Evolutionary conservation across 2,113 vertebrate genomes (phyloP).

Genomic region (Microtus richardsoni): DNA sequence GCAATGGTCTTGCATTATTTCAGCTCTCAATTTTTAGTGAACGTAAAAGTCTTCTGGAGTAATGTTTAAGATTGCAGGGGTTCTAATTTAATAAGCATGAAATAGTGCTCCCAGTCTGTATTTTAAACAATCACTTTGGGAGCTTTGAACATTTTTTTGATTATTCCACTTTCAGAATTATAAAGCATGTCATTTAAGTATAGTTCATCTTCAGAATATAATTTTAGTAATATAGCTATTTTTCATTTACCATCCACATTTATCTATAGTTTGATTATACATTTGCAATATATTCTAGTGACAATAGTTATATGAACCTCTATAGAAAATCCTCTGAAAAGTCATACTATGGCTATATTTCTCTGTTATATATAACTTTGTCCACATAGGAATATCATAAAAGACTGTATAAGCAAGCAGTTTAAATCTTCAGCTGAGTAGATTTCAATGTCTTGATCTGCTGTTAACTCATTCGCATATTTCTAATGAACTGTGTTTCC

Average conservation of each 20-base stretch:
- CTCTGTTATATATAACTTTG: not conserved
- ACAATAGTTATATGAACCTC: not conserved
- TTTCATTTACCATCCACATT: not conserved
- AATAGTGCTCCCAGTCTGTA: not conserved
- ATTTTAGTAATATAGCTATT: not conserved
- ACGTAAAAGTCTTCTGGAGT: not conserved
- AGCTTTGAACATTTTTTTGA: not conserved
- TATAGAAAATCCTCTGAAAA: not conserved
- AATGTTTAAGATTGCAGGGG: not conserved
- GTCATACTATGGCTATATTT: not conserved
- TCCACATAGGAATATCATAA: not conserved
- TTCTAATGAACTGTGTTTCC: not conserved
- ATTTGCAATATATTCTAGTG: not conserved
- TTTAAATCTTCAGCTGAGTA: not conserved
- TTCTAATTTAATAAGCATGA: not conserved
- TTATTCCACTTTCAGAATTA: not conserved
- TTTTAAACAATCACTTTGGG: not conserved
- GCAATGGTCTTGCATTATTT: not conserved
- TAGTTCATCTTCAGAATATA: not conserved
- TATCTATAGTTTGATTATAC: not conserved
- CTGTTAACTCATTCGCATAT: not conserved
- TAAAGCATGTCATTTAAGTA: not conserved
- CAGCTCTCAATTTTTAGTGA: not conserved
- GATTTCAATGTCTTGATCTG: not conserved
- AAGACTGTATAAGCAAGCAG: not conserved